Conservation (phyloP, 2,888 invertebrate genomes). For the Drosophila mettleri region DNA sequence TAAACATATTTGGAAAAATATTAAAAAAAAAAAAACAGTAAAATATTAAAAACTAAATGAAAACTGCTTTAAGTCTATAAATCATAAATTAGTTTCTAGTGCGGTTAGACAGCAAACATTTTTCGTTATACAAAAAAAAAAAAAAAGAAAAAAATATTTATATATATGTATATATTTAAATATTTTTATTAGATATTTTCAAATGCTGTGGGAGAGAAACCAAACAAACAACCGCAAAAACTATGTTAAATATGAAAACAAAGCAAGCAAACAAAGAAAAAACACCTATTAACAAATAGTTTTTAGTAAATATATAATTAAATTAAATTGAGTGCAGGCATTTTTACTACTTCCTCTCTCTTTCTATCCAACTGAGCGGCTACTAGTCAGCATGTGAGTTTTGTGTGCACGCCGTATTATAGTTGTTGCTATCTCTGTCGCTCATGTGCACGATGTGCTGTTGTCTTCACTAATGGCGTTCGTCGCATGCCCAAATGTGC, state of each 20-base stretch:
- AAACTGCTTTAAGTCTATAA: slow-evolving; percentile 72
- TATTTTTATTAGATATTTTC: slow-evolving; percentile 15
- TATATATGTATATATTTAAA: not conserved
- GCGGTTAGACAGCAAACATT: slow-evolving; percentile 29
- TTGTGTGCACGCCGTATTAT: not conserved
- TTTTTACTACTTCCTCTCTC: slow-evolving; percentile 18
- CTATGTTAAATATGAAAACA: slow-evolving; percentile 55
- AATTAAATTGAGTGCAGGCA: slow-evolving; percentile 19
- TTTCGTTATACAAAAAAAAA: slow-evolving; percentile 56
- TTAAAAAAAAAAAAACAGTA: not conserved
- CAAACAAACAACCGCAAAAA: slow-evolving; percentile 22
- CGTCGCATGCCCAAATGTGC: not conserved
- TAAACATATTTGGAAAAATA: not conserved
- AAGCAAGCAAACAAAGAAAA: slow-evolving; percentile 12
- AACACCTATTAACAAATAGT: slow-evolving; percentile 35
- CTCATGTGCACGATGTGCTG: not conserved
- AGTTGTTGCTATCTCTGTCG: slow-evolving; percentile 7
- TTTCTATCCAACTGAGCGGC: not conserved
- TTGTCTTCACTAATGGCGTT: not conserved
- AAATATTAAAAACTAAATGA: slow-evolving; percentile 16
- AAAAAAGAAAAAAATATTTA: not conserved
- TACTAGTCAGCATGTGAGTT: not conserved
- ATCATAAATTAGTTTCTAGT: slow-evolving; percentile 67
- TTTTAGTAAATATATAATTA: slow-evolving; percentile 53
- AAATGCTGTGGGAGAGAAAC: slow-evolving; percentile 33